Evolutionary conservation across 1,140 invertebrate genomes (phyloP), one percentile per base, ranked within the genome.

Genomic region (Paraescarpia echinospica): DNA sequence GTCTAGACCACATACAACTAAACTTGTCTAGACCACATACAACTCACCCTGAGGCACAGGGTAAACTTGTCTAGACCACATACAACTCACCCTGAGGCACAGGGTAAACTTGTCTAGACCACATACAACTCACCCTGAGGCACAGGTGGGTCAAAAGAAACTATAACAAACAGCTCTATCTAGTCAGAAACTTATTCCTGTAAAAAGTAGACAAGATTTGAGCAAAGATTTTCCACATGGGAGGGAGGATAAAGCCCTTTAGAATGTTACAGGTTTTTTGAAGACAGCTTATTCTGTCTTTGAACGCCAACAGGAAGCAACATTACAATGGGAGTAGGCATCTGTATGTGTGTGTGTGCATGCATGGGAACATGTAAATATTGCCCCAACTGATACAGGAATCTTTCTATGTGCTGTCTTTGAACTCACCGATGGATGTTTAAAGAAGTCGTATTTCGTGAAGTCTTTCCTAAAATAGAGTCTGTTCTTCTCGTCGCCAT

Each of bases 371-470:
- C 18, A 35, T 22, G 89, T 90, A 18, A 90, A n/a, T 33, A 90
- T 34, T 34, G 34, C 8, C 34, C 8, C 89, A n/a, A 34, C 22
- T 90, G 22, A 34, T 31, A 34, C 91, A 90, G 35, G n/a, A 22
- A 48, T 91, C 8, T 34, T 34, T 90, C 34, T 34, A 22, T 33
- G 18, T 34, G 41, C 34, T 12, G 33, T 35, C 5, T 35, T 51
- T 48, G 33, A 91, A 94, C 95, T 96, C 94, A 97, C 97, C 95
- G 96, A 95, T 77, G 97, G 96, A 93, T 96, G 95, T 33, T 95
- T 94, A 93, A 97, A 97, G 93, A 97, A 96, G 92, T 97, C 96
- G 94, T 97, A 97, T 95, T 97, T 97, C 33, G 96, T 93, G 91
- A 96, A 96, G 93, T 97, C 96, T 93, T 96, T 95, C 12, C 96